phyloP scores from a whole-genome alignment of 2,797 vertebrate species.

The Sebastes nivosus region DNA sequence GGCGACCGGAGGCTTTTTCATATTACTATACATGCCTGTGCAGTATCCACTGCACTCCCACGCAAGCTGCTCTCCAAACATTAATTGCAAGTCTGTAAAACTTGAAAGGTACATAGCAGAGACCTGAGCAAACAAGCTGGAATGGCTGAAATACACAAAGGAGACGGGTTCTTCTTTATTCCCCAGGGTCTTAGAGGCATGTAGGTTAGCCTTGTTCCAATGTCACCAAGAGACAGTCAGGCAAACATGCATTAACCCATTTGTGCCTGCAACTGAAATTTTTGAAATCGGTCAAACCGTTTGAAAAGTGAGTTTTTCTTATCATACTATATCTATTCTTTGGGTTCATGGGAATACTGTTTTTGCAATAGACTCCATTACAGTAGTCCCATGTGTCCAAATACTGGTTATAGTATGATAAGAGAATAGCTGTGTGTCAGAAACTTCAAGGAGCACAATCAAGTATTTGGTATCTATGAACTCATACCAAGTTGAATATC shows the following conservation, averaged over 20 bases:
- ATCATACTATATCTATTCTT: too few species aligned
- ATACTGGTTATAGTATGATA: too few species aligned
- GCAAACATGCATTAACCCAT: neutral
- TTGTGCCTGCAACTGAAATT: too few species aligned
- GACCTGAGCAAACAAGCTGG: constrained; percentile 40
- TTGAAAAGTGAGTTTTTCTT: too few species aligned
- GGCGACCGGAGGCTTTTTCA: constrained; percentile 25
- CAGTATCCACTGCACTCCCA: constrained; percentile 29
- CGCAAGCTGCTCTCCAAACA: constrained; percentile 41
- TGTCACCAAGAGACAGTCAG: neutral
- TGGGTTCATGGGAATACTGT: too few species aligned
- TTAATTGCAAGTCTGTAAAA: constrained; percentile 51
- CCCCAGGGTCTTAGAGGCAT: constrained; percentile 12
- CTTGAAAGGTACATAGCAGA: constrained; percentile 44
- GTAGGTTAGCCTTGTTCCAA: neutral
- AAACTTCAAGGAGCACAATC: too few species aligned
- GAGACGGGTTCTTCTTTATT: neutral
- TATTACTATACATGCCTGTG: constrained; percentile 5
- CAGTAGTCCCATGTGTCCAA: too few species aligned
- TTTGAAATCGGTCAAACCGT: too few species aligned
- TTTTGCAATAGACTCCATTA: too few species aligned
- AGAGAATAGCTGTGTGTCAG: too few species aligned
- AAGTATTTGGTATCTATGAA: too few species aligned
- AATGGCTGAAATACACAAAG: constrained; percentile 11
- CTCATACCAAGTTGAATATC: too few species aligned